Conservation (phyloP, 1,140 invertebrate species). For the Drosophila seguyi region DNA sequence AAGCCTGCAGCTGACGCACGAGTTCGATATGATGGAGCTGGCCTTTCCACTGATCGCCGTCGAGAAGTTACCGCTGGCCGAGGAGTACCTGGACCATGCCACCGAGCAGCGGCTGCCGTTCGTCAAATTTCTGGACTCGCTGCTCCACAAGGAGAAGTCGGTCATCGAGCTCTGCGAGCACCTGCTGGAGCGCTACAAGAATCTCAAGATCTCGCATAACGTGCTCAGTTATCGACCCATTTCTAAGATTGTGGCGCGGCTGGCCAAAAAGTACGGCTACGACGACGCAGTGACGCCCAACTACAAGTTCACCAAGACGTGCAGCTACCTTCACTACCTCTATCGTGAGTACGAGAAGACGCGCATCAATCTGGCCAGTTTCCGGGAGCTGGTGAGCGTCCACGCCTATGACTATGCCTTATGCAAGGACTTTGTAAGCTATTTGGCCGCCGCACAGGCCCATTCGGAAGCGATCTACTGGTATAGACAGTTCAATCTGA, state of each 20-base stretch:
- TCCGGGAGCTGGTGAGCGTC: slow-evolving; percentile 89
- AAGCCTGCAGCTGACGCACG: slow-evolving; percentile 63
- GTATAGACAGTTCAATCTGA: slow-evolving; percentile 87
- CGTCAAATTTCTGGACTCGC: slow-evolving; percentile 88
- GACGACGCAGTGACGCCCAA: slow-evolving; percentile 87
- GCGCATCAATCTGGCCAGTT: slow-evolving; percentile 87
- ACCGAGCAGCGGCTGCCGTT: slow-evolving; percentile 87
- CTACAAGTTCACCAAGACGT: slow-evolving; percentile 87
- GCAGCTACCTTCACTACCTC: slow-evolving; percentile 88
- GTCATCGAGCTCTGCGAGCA: slow-evolving; percentile 83
- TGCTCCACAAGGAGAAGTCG: slow-evolving; percentile 85
- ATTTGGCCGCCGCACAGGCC: slow-evolving; percentile 74
- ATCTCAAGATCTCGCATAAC: slow-evolving; percentile 80
- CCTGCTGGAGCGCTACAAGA: slow-evolving; percentile 74
- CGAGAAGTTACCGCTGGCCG: slow-evolving; percentile 88
- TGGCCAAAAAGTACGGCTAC: slow-evolving; percentile 88
- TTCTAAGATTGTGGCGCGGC: slow-evolving; percentile 87
- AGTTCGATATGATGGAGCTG: slow-evolving; percentile 88
- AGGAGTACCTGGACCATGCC: slow-evolving; percentile 88
- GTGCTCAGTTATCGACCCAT: slow-evolving; percentile 86
- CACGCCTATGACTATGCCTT: slow-evolving; percentile 85
- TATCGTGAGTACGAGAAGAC: slow-evolving; percentile 87
- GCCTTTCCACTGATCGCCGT: slow-evolving; percentile 90
- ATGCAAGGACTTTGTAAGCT: slow-evolving; percentile 86
- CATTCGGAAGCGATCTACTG: slow-evolving; percentile 87